These are phyloP conservation scores for Platysternon megacephalum DNA, from an alignment of 2,113 vertebrate genomes.

Conservation along the genomic window DNA sequence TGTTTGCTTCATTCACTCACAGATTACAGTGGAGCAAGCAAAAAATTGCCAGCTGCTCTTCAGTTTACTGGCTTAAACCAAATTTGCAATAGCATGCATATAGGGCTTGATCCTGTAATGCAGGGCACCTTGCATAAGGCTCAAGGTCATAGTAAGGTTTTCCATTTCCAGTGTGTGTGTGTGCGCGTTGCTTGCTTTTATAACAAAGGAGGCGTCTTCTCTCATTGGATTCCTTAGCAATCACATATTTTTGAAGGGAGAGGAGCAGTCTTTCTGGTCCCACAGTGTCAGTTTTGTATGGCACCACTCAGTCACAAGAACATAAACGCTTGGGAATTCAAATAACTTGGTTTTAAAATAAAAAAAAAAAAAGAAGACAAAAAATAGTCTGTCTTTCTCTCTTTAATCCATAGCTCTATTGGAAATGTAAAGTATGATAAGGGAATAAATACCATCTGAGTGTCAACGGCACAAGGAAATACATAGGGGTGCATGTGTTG, in stretches of 20 bases:
- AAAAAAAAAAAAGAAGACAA: no score
- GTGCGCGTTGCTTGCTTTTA: not conserved
- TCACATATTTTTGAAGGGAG: not conserved
- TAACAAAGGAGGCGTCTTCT: not conserved
- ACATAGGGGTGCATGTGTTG: not conserved
- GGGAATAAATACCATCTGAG: not conserved
- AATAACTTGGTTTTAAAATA: not conserved
- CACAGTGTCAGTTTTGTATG: not conserved
- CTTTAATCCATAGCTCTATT: not conserved
- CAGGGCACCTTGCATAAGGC: conserved; percentile 23
- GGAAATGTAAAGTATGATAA: not conserved
- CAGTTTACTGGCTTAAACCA: conserved; percentile 32
- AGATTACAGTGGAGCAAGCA: conserved; percentile 22
- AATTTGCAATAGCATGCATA: rapidly evolving
- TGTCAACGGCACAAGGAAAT: not conserved
- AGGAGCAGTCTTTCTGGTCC: not conserved
- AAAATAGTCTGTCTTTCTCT: not conserved
- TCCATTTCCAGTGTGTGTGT: not conserved
- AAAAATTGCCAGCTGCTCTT: conserved; percentile 55
- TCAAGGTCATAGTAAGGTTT: not conserved
- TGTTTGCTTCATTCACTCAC: conserved; percentile 28
- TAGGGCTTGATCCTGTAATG: not conserved
- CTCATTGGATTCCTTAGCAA: not conserved
- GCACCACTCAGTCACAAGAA: not conserved
- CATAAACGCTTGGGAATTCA: not conserved